Percentiles rank a stretch among this genome's conserved stretches.
Conservation (phyloP, 2,797 vertebrate species). For the Falco biarmicus region DNA sequence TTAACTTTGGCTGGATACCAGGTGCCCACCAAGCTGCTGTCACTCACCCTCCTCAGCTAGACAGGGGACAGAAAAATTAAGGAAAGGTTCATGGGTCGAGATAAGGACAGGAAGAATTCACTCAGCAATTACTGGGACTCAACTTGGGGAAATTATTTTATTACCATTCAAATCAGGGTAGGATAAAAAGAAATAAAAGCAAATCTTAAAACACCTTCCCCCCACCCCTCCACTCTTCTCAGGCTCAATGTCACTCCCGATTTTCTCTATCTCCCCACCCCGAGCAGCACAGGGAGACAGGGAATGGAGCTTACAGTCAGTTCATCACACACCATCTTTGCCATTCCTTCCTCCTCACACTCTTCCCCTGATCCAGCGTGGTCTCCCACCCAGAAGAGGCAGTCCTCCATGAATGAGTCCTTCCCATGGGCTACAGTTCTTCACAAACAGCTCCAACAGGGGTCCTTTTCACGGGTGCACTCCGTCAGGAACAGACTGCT, state of each 20-base stretch:
- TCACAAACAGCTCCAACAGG: too few relatives aligned
- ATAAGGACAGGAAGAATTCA: not conserved
- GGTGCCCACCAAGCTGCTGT: not conserved
- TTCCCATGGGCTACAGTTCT: too few relatives aligned
- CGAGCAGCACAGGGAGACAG: not conserved
- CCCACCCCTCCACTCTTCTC: fast-evolving
- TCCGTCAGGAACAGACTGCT: too few relatives aligned
- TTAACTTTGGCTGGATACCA: not conserved
- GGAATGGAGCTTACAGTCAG: not conserved
- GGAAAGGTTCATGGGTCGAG: fast-evolving
- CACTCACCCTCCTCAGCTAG: not conserved
- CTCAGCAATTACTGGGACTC: not conserved
- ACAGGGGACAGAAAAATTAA: not conserved
- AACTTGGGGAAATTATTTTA: not conserved
- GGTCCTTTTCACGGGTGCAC: too few relatives aligned
- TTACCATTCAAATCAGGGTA: not conserved
- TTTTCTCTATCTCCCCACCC: not conserved
- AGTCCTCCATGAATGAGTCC: too few relatives aligned
- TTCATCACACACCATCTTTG: not conserved
- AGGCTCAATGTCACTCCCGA: fast-evolving
- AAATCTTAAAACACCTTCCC: not conserved
- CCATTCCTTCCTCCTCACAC: fast-evolving
- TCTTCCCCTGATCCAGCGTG: not conserved
- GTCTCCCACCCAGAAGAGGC: too few relatives aligned
- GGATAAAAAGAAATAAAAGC: not conserved